Base-by-base conservation (phyloP, 2,888 invertebrate genomes). In the Cataglyphis albicans region DNA sequence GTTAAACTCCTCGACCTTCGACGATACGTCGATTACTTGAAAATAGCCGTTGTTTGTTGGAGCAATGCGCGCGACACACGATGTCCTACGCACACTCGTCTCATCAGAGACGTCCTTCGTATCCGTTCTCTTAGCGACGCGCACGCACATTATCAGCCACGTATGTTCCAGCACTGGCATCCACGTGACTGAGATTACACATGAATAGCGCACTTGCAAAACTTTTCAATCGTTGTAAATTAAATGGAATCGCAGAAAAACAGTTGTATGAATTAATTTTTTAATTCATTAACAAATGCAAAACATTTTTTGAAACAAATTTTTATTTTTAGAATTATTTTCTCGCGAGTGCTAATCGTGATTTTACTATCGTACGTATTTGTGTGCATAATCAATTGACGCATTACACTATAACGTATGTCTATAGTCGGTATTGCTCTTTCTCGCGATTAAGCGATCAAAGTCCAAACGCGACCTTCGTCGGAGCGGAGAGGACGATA, bases 401-500 rank as follows among this genome's bases (percentile, higher is more conserved):
- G n/a, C 38, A 12, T 52, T 57, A 52, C 38, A 7, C 38, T 57
- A 52, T 52, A 44, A 57, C 55, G 38, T 76, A 44, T 15, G 48
- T 38, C 61, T 48, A 21, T 44, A 32, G 35, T 29, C 44, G 59
- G 76, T 80, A 88, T 84, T 74, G 74, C 32, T 59, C 61, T 78
- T 74, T 63, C 72, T 65, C 55, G 35, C 12, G 48, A 57, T 48
- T 44, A 70, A 29, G n/a, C 38, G 76, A 72, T 73, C 84, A 72
- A 81, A 87, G 86, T 87, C 73, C 87, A 83, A 63, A 81, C 84
- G 64, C 82, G 89, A 88, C 84, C 87, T 87, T 86, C 68, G 82
- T 48, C 76, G 25, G 25, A 29, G 25, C 25, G 25, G 25, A 63
- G 86, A 68, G 87, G 74, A 48, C 83, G 87, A 89, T 88, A 88